These are phyloP conservation scores for Agrypnia vestita DNA, from an alignment of 1,140 invertebrate genomes.

Conservation along the genomic window DNA sequence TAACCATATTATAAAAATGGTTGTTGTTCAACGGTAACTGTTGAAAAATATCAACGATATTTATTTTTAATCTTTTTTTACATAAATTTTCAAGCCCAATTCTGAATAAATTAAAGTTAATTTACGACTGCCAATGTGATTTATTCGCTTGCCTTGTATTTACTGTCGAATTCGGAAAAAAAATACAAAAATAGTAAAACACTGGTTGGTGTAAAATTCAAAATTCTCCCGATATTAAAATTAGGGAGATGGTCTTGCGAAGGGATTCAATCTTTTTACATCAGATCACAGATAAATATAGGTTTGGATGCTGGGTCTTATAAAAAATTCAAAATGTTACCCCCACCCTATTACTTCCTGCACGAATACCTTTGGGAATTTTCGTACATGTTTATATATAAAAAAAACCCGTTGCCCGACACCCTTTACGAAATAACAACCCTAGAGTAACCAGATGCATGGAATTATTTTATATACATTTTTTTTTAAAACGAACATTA, in stretches of 20 bases:
- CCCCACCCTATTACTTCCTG: conserved; percentile 24
- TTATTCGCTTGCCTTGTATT: conserved; percentile 26
- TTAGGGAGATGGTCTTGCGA: conserved; percentile 1
- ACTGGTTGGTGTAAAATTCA: conserved; percentile 1
- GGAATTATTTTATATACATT: neutral
- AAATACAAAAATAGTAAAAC: conserved; percentile 13
- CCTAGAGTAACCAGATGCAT: conserved; percentile 26
- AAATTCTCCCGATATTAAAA: conserved; percentile 32
- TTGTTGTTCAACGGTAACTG: no score
- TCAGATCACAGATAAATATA: conserved; percentile 57
- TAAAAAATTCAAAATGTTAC: conserved; percentile 56
- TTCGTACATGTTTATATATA: conserved; percentile 21
- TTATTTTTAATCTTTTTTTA: no score
- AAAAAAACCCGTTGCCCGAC: conserved; percentile 14
- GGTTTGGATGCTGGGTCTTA: conserved; percentile 46
- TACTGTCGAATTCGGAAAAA: neutral
- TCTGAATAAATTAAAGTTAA: conserved; percentile 3
- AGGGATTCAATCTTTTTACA: conserved; percentile 40
- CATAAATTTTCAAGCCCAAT: neutral
- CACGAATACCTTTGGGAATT: conserved; percentile 41
- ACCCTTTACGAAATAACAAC: conserved; percentile 13
- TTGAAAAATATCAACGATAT: no score
- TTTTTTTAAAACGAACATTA: no score
- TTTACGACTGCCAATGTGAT: conserved; percentile 6
- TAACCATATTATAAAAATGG: no score